Evolutionary conservation across 2,888 invertebrate genomes (phyloP), one percentile per base, ranked within the genome.

Genomic region (Cataglyphis rosenhaueri): DNA sequence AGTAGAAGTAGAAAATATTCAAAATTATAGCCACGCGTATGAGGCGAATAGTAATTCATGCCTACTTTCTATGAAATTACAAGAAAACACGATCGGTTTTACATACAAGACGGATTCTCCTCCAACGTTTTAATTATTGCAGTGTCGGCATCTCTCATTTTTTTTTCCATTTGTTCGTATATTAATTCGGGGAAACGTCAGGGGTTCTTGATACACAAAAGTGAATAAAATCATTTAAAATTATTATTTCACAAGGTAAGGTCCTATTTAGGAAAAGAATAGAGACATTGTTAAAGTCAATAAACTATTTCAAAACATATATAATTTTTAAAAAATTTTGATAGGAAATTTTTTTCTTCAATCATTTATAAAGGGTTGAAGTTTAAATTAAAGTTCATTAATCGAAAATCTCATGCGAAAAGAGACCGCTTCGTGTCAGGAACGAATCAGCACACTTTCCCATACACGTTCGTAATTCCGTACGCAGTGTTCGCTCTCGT

Each of bases 371-470:
- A 12, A 41, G 12, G n/a, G n/a, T 52, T 52, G 0, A n/a, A 44
- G 9, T n/a, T 29, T 38, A 15, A 41, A 59, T 59, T 44, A 59
- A 29, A 3, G 29, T 73, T 73, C n/a, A 41, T 73, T 74, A 44
- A 61, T 76, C 25, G 35, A 76, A 75, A 76, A 76, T 38, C 65
- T 76, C 52, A 10, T 32, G 32, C 10, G 57, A 68, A 48, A 48
- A 29, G 38, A 59, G 70, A 32, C 55, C 61, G 64, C 38, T 38
- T 64, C 55, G 41, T 70, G 62, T 55, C 61, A 70, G 55, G 68
- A 44, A 71, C 73, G 84, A 86, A 86, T 78, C 82, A 86, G 76
- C 82, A 89, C 86, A 85, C 88, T 87, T 88, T 87, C 86, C 86
- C 86, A 89, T 86, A 85, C 81, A 84, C 62, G 82, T 68, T 55